phyloP scores from a whole-genome alignment of 1,140 invertebrate genomes.

The Drosophila eugracilis region DNA sequence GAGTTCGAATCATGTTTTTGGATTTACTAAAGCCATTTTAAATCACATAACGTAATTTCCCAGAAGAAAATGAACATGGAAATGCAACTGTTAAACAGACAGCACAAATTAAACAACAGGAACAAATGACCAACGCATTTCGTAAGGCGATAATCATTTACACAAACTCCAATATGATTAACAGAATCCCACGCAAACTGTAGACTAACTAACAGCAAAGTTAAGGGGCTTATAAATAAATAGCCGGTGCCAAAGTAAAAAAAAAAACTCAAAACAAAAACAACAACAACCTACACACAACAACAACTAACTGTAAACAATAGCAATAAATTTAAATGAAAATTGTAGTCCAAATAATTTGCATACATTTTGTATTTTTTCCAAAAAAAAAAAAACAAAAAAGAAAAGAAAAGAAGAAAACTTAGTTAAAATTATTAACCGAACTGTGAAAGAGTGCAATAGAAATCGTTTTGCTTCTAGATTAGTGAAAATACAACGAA shows the following conservation, averaged over 20 bases:
- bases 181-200: constrained; percentile 42
- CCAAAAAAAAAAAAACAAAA: no score
- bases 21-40: no score
- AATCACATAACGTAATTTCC: neutral
- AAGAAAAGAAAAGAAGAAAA: no score
- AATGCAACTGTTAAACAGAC: constrained; percentile 3
- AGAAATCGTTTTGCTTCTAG: constrained; percentile 69
- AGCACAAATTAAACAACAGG: constrained; percentile 35
- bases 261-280: neutral
- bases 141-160: constrained; percentile 76
- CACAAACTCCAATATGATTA: constrained; percentile 25
- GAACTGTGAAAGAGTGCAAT: constrained; percentile 66
- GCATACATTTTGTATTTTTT: constrained; percentile 35
- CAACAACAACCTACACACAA: constrained; percentile 18
- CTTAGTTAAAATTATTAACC: constrained; percentile 60
- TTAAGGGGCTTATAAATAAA: constrained; percentile 19
- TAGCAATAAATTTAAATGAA: constrained; percentile 37
- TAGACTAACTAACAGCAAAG: constrained; percentile 34
- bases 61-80: constrained; percentile 12
- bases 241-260: constrained; percentile 45
- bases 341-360: constrained; percentile 58
- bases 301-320: constrained; percentile 44
- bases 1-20: neutral
- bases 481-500: constrained; percentile 58
- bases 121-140: constrained; percentile 71